phyloP scores from a whole-genome alignment of 1,140 invertebrate species.

The Aethina tumida region DNA sequence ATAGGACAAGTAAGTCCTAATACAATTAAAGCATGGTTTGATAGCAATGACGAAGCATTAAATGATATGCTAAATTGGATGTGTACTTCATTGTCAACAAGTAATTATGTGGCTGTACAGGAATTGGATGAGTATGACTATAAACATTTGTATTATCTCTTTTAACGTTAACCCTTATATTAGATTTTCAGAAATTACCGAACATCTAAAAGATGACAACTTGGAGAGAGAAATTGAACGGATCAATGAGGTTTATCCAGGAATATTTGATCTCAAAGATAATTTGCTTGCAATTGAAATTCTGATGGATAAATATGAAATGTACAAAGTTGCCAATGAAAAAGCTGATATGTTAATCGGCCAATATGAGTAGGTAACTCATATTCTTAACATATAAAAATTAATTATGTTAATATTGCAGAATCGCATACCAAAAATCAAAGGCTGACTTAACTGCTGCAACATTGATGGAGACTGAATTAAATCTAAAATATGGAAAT shows the following conservation, averaged over 20 bases:
- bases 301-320: constrained; percentile 12
- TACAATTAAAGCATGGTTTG: constrained; percentile 27
- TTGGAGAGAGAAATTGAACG: constrained; percentile 9
- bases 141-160: background rate
- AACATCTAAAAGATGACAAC: constrained; percentile 7
- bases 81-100: constrained; percentile 16
- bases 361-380: constrained; percentile 3
- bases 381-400: constrained; percentile 1
- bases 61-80: constrained; percentile 22
- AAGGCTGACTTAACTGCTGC: constrained; percentile 9
- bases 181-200: background rate
- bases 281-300: constrained; percentile 18
- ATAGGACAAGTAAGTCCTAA: constrained; percentile 16
- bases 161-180: constrained; percentile 1
- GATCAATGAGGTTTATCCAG: constrained; percentile 13
- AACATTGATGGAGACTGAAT: constrained; percentile 16
- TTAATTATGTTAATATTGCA: constrained; percentile 8
- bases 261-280: constrained; percentile 17
- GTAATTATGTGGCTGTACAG: constrained; percentile 12
- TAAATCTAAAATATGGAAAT: constrained; percentile 12
- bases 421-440: constrained; percentile 8
- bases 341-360: constrained; percentile 9
- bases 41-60: constrained; percentile 20
- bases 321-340: constrained; percentile 13
- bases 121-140: background rate